These are phyloP conservation scores for Umimayanthus kanabou DNA, from an alignment of 92 coral and sea anemone genomes.

Conservation along the genomic window DNA sequence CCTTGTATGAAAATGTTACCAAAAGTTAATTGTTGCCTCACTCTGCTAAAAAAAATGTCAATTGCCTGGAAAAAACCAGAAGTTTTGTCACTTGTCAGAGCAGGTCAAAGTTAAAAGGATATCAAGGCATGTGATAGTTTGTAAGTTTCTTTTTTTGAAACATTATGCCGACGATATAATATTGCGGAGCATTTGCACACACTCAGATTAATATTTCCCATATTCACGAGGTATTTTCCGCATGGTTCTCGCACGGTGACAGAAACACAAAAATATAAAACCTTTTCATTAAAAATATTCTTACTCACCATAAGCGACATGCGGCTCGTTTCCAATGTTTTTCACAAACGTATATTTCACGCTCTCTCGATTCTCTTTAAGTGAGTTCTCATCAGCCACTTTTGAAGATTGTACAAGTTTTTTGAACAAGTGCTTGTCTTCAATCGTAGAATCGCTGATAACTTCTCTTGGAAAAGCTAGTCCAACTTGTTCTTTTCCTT, in stretches of 20 bases:
- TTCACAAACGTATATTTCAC: constrained; percentile 17
- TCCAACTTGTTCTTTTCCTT: not conserved
- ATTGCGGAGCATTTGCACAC: not conserved
- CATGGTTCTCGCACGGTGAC: not conserved
- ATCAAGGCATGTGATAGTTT: not conserved
- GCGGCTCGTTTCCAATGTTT: constrained; percentile 5
- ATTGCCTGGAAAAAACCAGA: no score
- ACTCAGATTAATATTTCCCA: not conserved
- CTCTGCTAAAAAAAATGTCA: no score
- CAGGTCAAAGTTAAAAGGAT: not conserved
- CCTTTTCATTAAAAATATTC: not conserved
- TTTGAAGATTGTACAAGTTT: not conserved
- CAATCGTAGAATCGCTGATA: not conserved
- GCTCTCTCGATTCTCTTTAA: not conserved
- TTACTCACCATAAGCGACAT: constrained; percentile 19
- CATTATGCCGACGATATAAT: not conserved
- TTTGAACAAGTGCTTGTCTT: not conserved
- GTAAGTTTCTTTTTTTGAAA: not conserved
- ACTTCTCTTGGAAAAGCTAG: not conserved
- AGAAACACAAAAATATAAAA: not conserved
- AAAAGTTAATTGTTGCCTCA: no score
- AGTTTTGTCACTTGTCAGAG: not conserved
- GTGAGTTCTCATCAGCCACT: not conserved
- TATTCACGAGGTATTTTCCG: not conserved
- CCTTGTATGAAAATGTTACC: not conserved